Conservation (phyloP, 2,888 invertebrate species). For the Axea sp. region DNA sequence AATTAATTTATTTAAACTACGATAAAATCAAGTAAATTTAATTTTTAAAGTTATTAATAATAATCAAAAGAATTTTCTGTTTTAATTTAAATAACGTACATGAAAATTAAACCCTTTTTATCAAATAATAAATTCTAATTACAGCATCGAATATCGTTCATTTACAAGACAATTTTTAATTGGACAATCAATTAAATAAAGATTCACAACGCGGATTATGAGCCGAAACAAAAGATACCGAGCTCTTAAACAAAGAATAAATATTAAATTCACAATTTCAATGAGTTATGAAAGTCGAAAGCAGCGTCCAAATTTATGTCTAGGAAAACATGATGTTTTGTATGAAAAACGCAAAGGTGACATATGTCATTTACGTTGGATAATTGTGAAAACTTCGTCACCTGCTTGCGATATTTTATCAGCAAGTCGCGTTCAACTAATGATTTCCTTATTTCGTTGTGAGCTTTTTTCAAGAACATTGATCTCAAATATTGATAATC, state of each 20-base stretch:
- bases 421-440: slow-evolving; percentile 28
- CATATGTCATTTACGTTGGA: slow-evolving; percentile 28
- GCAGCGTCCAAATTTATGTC: slow-evolving; percentile 46
- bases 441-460: slow-evolving; percentile 53
- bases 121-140: no score
- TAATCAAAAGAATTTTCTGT: no score
- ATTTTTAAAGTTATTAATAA: no score
- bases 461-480: slow-evolving; percentile 41
- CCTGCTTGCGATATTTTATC: slow-evolving; percentile 60
- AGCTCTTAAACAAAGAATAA: slow-evolving; percentile 38
- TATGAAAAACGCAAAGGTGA: slow-evolving; percentile 32
- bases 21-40: no score
- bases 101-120: no score
- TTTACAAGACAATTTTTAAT: no score
- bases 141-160: no score
- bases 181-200: no score
- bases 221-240: no score
- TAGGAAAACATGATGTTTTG: slow-evolving; percentile 16
- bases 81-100: no score
- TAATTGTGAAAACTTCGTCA: slow-evolving; percentile 49
- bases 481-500: slow-evolving; percentile 57
- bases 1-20: no score
- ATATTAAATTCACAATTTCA: slow-evolving; percentile 28
- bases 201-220: no score
- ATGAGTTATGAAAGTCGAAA: slow-evolving; percentile 51